Evolutionary conservation across 2,888 invertebrate genomes (phyloP).

Genomic region (Oxyteleia sp.): DNA sequence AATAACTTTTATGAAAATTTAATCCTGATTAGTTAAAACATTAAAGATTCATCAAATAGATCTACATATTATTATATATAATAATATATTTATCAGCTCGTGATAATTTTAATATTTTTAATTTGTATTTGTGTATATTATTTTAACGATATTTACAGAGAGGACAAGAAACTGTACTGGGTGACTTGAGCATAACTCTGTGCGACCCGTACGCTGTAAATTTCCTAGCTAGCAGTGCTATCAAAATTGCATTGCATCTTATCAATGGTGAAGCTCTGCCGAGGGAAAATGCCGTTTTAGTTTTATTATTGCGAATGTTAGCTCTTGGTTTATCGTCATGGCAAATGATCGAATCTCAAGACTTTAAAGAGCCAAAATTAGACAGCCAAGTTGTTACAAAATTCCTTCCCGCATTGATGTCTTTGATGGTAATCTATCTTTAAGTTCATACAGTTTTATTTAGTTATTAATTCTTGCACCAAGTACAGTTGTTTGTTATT

Average conservation of each 20-base stretch:
- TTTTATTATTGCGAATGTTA: conserved; percentile 96
- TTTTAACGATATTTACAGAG: too few relatives aligned
- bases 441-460: too few relatives aligned
- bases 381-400: conserved; percentile 98
- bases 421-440: conserved; percentile 91
- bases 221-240: conserved; percentile 96
- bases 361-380: conserved; percentile 98
- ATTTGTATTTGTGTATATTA: too few relatives aligned
- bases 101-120: too few relatives aligned
- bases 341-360: conserved; percentile 98
- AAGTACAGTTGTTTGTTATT: too few relatives aligned
- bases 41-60: too few relatives aligned
- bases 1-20: too few relatives aligned
- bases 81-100: too few relatives aligned
- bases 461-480: too few relatives aligned
- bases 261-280: conserved; percentile 96
- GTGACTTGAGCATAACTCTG: conserved; percentile 98
- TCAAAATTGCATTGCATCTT: conserved; percentile 96
- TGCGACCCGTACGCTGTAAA: conserved; percentile 99
- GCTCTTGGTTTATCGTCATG: conserved; percentile 97
- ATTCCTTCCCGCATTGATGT: conserved; percentile 97
- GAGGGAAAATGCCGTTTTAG: conserved; percentile 96
- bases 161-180: conserved; percentile 90
- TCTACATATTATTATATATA: too few relatives aligned
- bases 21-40: too few relatives aligned